phyloP scores from a whole-genome alignment of 2,113 vertebrate genomes.

The Anthoscopus minutus region DNA sequence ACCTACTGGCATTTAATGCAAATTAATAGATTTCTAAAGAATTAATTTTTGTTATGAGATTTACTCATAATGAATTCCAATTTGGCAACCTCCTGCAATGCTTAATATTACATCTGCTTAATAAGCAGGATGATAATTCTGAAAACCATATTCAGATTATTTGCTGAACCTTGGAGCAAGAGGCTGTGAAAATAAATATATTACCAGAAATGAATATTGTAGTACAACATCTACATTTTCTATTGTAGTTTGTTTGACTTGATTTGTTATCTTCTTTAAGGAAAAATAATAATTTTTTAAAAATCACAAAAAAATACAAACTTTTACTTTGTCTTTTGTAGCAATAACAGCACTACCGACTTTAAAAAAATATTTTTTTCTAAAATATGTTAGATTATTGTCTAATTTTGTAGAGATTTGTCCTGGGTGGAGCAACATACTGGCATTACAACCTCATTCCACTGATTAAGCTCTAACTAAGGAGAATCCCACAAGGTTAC shows the following conservation, averaged over 20 bases:
- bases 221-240: neutral
- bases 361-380: neutral
- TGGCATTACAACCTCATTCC: neutral
- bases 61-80: conserved; percentile 6
- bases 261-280: neutral
- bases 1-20: neutral
- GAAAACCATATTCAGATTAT: neutral
- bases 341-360: neutral
- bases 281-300: neutral
- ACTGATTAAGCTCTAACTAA: neutral
- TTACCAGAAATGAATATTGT: neutral
- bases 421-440: neutral
- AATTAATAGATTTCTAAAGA: conserved; percentile 16
- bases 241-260: neutral
- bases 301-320: neutral
- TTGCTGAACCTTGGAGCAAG: neutral
- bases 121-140: neutral
- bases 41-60: conserved; percentile 14
- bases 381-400: neutral
- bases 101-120: conserved; percentile 34
- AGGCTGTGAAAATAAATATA: neutral
- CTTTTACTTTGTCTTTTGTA: neutral
- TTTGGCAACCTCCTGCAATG: conserved; percentile 14
- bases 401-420: neutral
- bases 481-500: neutral